Base-by-base conservation (phyloP, 2,888 invertebrate genomes). In the Nineta flava region DNA sequence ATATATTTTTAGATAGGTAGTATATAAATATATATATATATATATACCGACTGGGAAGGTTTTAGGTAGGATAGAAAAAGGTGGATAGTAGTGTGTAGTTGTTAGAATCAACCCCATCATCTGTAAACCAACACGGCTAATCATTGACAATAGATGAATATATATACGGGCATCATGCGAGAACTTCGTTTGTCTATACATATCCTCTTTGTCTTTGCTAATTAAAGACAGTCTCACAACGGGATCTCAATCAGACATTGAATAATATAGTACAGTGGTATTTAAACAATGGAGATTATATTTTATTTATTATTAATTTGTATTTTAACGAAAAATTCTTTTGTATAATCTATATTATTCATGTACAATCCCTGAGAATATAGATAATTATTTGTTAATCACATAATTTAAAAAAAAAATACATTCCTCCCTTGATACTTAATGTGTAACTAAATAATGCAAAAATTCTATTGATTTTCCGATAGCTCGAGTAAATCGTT, bases 111-210 rank as follows among this genome's bases (percentile, higher is more conserved):
- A 19, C 26, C 26, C 45, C 38, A n/a, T 38, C 38, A 38, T 38
- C 38, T 38, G n/a, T 38, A 38, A n/a, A 38, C 38, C 38, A 15
- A 15, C n/a, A 15, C 57, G 59, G 62, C 65, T 62, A 63, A 62
- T 62, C 63, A 64, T 63, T 61, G 62, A 63, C 62, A 59, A 64
- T 65, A 64, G 62, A 63, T 63, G 63, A 38, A 38, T 38, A 38
- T 38, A 44, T 13, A 26, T 19, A 26, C 13, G 21, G 17, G 12
- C 13, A 21, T 19, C 15, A 59, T 60, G 56, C 58, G 57, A 15
- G 38, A 15, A 15, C n/a, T 13, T 38, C 38, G 15, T 15, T 15
- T 38, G 15, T 38, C n/a, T 15, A 38, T 38, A 38, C 38, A 38
- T 38, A 38, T 38, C 38, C 38, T 59, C 62, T 64, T 64, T 63